phyloP scores from a whole-genome alignment of 2,797 vertebrate species.

The Pyrocephalus nanus region DNA sequence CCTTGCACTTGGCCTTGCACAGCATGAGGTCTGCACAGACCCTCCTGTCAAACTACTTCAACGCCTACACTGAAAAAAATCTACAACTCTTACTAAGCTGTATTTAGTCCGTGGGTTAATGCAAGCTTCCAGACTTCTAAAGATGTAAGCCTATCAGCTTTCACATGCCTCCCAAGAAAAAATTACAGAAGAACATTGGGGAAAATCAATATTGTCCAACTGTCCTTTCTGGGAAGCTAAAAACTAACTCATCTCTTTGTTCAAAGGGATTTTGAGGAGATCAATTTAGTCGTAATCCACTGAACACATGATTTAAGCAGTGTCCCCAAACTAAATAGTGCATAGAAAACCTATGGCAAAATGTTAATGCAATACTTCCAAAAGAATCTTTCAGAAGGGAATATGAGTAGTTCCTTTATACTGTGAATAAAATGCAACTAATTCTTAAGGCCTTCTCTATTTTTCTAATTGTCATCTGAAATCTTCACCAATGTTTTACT shows the following conservation, averaged over 20 bases:
- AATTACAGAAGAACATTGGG: rapidly evolving
- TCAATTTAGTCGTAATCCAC: not conserved
- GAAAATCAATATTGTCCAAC: not conserved
- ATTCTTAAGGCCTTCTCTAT: not conserved
- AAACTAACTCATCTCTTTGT: not conserved
- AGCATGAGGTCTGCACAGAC: not conserved
- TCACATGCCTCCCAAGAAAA: not conserved
- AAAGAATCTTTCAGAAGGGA: not conserved
- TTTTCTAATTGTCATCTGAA: not conserved
- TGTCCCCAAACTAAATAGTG: not conserved
- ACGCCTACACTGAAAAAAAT: not conserved
- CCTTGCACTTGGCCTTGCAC: not conserved
- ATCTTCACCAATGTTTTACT: not conserved
- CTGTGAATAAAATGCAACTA: not conserved
- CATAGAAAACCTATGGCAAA: not conserved
- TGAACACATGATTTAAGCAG: not conserved
- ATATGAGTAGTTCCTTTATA: not conserved
- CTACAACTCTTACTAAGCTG: not conserved
- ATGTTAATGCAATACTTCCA: not conserved
- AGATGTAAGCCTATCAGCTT: not conserved
- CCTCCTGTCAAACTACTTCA: not conserved
- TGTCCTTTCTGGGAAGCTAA: not conserved
- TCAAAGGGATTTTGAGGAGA: not conserved
- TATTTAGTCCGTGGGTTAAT: not conserved
- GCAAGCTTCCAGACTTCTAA: not conserved